Evolutionary conservation across 1,140 invertebrate genomes (phyloP).

Genomic region (Cydia amplana): DNA sequence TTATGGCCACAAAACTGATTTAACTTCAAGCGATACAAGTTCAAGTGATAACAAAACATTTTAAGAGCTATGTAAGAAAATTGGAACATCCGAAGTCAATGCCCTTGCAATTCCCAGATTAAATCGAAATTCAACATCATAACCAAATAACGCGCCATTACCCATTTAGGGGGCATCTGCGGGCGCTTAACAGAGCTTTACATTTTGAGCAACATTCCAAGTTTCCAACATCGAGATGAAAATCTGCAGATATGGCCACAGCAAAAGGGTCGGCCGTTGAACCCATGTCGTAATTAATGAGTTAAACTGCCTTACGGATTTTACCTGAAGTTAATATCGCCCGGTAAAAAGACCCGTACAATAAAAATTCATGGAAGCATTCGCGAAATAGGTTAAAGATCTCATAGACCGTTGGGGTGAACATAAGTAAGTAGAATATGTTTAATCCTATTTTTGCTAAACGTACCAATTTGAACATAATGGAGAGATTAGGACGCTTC

Average conservation of each 20-base stretch:
- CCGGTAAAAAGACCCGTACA: not conserved
- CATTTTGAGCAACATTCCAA: not conserved
- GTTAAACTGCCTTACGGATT: not conserved
- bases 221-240: constrained; percentile 20
- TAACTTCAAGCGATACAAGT: not conserved
- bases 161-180: constrained; percentile 28
- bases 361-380: constrained; percentile 18
- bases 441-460: not conserved
- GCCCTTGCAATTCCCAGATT: constrained; percentile 7
- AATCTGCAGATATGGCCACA: constrained; percentile 18
- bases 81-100: constrained; percentile 4
- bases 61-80: not conserved
- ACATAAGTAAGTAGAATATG: not conserved
- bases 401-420: not conserved
- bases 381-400: constrained; percentile 8
- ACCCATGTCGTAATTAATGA: constrained; percentile 18
- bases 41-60: not conserved
- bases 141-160: constrained; percentile 18
- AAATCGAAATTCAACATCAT: constrained; percentile 20
- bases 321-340: constrained; percentile 11
- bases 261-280: constrained; percentile 27
- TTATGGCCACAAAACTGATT: not conserved
- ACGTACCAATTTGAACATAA: constrained; percentile 26
- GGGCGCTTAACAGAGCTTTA: constrained; percentile 17
- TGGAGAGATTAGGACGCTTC: not conserved